These are phyloP conservation scores for Gymnopithys bicolor DNA, from an alignment of 2,797 vertebrate genomes.

Conservation along the genomic window DNA sequence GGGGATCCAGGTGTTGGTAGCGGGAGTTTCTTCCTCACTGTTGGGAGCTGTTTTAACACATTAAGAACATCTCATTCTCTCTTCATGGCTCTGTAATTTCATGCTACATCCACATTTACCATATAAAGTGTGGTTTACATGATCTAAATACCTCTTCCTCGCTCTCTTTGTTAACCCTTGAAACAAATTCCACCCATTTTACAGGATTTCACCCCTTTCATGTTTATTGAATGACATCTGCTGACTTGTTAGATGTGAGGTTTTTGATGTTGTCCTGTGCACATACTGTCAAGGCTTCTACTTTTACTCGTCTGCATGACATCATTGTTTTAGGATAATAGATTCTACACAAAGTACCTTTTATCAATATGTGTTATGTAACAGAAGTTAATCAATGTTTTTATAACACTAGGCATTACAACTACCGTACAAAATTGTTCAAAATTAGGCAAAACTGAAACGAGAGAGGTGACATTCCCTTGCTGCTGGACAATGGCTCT, in stretches of 20 bases:
- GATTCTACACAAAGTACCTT: neutral
- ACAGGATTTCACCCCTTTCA: neutral
- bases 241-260: neutral
- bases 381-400: neutral
- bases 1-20: neutral
- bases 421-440: neutral
- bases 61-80: neutral
- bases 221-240: accelerated
- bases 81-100: neutral
- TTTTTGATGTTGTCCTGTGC: neutral
- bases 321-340: neutral
- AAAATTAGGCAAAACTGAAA: neutral
- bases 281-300: neutral
- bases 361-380: neutral
- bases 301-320: neutral
- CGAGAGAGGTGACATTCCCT: neutral
- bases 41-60: neutral
- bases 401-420: neutral
- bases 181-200: neutral
- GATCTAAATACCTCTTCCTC: neutral
- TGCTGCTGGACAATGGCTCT: neutral
- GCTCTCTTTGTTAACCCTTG: neutral
- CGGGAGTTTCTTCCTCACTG: neutral
- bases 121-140: neutral
- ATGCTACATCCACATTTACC: neutral